Percentiles rank a stretch among this genome's conserved stretches.
phyloP scores from a whole-genome alignment of 2,888 invertebrate species.

The Tanytarsus gracilentus region DNA sequence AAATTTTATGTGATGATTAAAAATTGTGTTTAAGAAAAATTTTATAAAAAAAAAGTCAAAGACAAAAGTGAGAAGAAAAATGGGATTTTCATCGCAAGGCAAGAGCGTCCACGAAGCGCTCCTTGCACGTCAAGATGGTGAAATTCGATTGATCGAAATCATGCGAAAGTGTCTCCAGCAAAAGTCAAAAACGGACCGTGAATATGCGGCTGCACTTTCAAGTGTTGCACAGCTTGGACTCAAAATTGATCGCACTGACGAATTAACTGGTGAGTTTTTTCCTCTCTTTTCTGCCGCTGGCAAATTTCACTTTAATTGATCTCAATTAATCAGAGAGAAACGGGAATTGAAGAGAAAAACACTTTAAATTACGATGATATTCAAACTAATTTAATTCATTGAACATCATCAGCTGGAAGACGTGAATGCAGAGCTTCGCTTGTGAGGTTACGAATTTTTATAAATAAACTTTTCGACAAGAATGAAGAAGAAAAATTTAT shows the following conservation, averaged over 20 bases:
- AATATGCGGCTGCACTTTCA: constrained; percentile 76
- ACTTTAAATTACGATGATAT: too few species aligned
- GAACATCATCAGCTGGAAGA: too few species aligned
- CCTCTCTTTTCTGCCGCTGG: neutral
- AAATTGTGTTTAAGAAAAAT: too few species aligned
- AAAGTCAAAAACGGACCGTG: constrained; percentile 85
- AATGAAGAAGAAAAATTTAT: neutral
- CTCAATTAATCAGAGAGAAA: neutral
- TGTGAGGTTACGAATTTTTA: neutral
- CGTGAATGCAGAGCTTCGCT: neutral
- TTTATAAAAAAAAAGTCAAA: too few species aligned
- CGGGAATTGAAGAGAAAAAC: neutral
- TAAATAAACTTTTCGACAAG: neutral
- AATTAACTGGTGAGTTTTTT: constrained; percentile 40
- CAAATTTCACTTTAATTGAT: neutral
- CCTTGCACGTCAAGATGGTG: constrained; percentile 82
- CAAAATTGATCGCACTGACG: constrained; percentile 59
- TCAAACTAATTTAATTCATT: too few species aligned
- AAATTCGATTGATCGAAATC: constrained; percentile 81
- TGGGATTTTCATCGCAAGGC: constrained; percentile 86
- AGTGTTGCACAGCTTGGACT: constrained; percentile 74
- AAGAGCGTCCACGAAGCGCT: constrained; percentile 86
- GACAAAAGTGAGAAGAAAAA: too few species aligned
- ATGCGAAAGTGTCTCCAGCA: constrained; percentile 79
- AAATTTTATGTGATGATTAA: too few species aligned